Evolutionary conservation across 2,113 vertebrate species (phyloP), one percentile per base, ranked within the genome.

Genomic region (Hippocampus guttulatus): DNA sequence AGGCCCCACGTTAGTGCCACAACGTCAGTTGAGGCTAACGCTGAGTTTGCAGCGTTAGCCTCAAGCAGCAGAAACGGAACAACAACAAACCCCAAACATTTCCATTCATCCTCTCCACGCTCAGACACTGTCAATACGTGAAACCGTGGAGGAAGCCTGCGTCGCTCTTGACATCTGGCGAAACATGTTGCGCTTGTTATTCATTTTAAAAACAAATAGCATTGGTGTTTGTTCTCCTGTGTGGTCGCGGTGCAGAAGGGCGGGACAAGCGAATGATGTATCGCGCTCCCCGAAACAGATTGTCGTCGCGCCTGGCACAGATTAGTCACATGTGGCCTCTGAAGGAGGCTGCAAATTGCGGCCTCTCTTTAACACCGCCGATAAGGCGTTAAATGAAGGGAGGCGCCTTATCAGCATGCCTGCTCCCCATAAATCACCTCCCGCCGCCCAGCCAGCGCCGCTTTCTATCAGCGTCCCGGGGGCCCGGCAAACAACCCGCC

Each of bases 261-360:
- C 15, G 25, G 89, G 91, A 91, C 89, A 89, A 89, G 87, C 88
- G 90, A 90, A 85, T 91, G 92, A 93, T 93, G 88, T 92, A 91
- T 92, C 15, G 58, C 58, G 58, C 58, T 61, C 12, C 5, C 58
- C 15, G 27, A 8, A 30, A 61, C 27, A 87, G 88, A 91, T 90
- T 91, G 90, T 89, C 85, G 82, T 89, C 86, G 89, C 90, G 91
- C 88, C 89, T 89, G 58, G 86, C 89, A 88, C 88, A 93, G 91
- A 93, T 93, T 92, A 92, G 90, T 92, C 86, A 89, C 91, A 92
- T 92, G 88, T 91, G 90, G 91, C 85, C 89, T 92, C 92, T 92
- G 91, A 92, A 92, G 91, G 91, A 92, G 89, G 90, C 90, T 88
- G 91, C 92, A 93, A 92, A 93, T 93, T 93, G 91, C 90, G 88